Evolutionary conservation across 92 coral and sea anemone genomes (phyloP).

Genomic region (Umimayanthus kanabou): DNA sequence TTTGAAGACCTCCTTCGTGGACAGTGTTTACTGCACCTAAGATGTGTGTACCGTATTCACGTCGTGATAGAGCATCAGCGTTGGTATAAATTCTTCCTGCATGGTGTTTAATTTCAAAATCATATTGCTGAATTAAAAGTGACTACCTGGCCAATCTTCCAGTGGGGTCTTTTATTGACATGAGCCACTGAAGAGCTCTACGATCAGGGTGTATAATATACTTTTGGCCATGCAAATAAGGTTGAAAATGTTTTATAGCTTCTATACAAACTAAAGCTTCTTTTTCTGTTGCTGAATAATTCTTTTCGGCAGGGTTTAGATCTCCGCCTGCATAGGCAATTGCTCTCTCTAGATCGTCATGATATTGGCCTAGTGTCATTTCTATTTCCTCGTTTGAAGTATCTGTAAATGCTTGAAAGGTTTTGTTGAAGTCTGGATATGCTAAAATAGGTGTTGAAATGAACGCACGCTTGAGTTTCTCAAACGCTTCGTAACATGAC

Average conservation of each 20-base stretch:
- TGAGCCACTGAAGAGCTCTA: not conserved
- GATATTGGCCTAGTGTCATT: conserved; percentile 37
- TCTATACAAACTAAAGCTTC: not conserved
- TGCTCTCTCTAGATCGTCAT: not conserved
- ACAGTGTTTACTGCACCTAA: not conserved
- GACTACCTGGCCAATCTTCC: too few relatives aligned
- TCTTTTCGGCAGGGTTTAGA: not conserved
- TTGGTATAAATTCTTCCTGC: too few relatives aligned
- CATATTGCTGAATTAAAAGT: too few relatives aligned
- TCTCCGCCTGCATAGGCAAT: conserved; percentile 28
- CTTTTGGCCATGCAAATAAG: not conserved
- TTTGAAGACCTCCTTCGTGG: not conserved
- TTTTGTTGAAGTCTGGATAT: conserved; percentile 29
- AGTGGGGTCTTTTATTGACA: not conserved
- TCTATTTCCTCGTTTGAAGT: conserved; percentile 41
- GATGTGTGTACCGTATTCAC: conserved; percentile 29
- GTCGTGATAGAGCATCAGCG: conserved; percentile 32
- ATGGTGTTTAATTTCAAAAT: too few relatives aligned
- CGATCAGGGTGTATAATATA: not conserved
- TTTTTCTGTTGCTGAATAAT: not conserved
- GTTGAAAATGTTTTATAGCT: not conserved
- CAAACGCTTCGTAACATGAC: conserved; percentile 45
- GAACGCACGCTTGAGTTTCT: conserved; percentile 25
- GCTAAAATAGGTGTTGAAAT: not conserved
- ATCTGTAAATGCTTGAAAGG: conserved; percentile 47